A percentile compares a stretch with the other conserved stretches of the same genome.
Conservation (phyloP, 1,140 invertebrate genomes). For the Drosophila orosa region DNA sequence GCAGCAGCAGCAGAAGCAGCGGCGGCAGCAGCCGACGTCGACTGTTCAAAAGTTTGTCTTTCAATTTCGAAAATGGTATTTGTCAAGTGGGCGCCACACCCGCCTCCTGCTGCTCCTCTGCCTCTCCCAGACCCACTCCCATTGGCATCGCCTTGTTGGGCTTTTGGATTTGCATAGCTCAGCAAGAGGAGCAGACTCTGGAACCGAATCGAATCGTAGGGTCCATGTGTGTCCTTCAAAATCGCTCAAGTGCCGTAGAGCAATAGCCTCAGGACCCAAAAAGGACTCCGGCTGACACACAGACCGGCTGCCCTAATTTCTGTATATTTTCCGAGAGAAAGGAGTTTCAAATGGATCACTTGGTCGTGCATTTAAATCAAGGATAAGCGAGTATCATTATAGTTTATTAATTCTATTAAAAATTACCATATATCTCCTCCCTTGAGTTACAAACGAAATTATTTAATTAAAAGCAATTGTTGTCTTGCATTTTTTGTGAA, state of each 20-base stretch:
- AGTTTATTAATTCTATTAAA: not conserved
- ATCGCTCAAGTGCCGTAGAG: slow-evolving; percentile 65
- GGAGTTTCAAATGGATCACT: not conserved
- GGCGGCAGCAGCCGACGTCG: slow-evolving; percentile 56
- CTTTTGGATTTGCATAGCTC: slow-evolving; percentile 79
- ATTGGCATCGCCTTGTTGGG: slow-evolving; percentile 52
- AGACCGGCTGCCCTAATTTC: slow-evolving; percentile 74
- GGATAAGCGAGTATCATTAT: not conserved
- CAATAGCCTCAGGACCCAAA: slow-evolving; percentile 47
- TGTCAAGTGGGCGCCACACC: slow-evolving; percentile 73
- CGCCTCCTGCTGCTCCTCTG: not conserved
- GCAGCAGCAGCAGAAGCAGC: slow-evolving; percentile 29
- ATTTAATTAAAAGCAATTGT: slow-evolving; percentile 33
- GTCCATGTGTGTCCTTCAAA: slow-evolving; percentile 79
- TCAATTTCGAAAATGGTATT: slow-evolving; percentile 84
- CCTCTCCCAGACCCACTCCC: not conserved
- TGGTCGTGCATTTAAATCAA: not conserved
- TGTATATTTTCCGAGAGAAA: slow-evolving; percentile 36
- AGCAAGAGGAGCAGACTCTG: slow-evolving; percentile 52
- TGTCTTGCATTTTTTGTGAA: not conserved
- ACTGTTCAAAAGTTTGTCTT: slow-evolving; percentile 84
- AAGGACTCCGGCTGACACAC: slow-evolving; percentile 54
- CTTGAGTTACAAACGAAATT: not conserved
- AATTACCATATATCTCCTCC: not conserved
- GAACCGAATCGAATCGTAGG: slow-evolving; percentile 42